Evolutionary conservation across 2,797 vertebrate species (phyloP).

Genomic region (Falco peregrinus): DNA sequence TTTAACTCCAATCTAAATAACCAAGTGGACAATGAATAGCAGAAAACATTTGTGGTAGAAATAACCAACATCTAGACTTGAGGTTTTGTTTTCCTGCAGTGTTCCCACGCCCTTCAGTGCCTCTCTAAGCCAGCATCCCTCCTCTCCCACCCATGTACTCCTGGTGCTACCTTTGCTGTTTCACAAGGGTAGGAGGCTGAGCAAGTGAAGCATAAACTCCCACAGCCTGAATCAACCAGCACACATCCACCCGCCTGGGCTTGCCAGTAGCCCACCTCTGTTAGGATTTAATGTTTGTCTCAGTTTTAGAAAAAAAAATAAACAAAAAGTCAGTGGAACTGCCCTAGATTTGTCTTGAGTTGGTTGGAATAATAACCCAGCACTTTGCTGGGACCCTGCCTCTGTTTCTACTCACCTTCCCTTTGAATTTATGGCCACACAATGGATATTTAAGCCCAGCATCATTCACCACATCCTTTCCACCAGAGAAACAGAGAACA

Average conservation of each 20-base stretch:
- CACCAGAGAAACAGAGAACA: background rate
- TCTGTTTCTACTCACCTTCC: background rate
- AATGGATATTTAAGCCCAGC: background rate
- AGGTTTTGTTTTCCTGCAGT: background rate
- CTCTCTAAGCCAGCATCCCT: background rate
- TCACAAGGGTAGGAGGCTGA: background rate
- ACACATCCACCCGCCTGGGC: accelerated
- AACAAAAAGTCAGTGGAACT: background rate
- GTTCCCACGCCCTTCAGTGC: background rate
- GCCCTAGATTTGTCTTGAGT: background rate
- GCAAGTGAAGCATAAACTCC: background rate
- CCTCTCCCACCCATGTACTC: background rate
- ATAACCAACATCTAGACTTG: background rate
- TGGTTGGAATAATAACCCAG: background rate
- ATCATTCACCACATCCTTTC: background rate
- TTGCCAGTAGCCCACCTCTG: background rate
- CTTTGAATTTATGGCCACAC: background rate
- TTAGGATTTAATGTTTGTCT: background rate
- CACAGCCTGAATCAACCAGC: background rate
- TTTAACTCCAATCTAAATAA: background rate
- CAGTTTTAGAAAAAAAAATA: background rate
- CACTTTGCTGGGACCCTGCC: background rate
- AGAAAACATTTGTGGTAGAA: background rate
- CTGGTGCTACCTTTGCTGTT: background rate
- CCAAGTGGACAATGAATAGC: background rate